Conservation (phyloP, 1,140 invertebrate genomes). For the Temnothorax longispinosus region DNA sequence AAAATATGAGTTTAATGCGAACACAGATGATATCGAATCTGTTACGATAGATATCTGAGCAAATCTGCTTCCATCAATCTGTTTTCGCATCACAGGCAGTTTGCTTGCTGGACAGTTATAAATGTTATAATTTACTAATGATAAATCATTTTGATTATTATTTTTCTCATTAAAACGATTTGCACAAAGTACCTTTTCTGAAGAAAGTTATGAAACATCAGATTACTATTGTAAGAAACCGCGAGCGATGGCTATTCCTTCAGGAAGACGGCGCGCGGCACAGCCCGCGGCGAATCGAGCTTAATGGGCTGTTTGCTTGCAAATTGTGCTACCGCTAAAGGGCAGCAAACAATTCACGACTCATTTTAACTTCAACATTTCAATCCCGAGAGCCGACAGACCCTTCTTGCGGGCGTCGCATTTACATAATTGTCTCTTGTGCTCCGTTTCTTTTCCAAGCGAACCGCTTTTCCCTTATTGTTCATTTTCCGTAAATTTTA, state of each 20-base stretch:
- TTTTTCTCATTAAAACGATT: constrained; percentile 8
- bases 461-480: not conserved
- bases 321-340: constrained; percentile 81
- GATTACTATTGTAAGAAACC: constrained; percentile 2
- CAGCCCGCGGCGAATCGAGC: constrained; percentile 47
- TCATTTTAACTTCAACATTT: constrained; percentile 80
- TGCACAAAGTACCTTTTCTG: not conserved
- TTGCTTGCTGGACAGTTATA: too few species aligned
- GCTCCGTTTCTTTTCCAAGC: constrained; percentile 62
- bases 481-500: not conserved
- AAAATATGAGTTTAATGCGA: too few species aligned
- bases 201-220: constrained; percentile 15
- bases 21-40: too few species aligned
- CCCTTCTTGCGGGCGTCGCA: constrained; percentile 60
- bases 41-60: too few species aligned
- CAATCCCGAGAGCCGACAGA: constrained; percentile 69
- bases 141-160: not conserved
- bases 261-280: constrained; percentile 32
- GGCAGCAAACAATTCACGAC: constrained; percentile 81
- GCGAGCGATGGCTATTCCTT: not conserved
- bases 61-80: too few species aligned
- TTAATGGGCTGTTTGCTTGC: constrained; percentile 82
- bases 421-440: constrained; percentile 78
- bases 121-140: not conserved
- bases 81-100: too few species aligned